These are phyloP conservation scores for Crocidura indochinensis DNA, from an alignment of 2,797 vertebrate genomes.

Conservation along the genomic window DNA sequence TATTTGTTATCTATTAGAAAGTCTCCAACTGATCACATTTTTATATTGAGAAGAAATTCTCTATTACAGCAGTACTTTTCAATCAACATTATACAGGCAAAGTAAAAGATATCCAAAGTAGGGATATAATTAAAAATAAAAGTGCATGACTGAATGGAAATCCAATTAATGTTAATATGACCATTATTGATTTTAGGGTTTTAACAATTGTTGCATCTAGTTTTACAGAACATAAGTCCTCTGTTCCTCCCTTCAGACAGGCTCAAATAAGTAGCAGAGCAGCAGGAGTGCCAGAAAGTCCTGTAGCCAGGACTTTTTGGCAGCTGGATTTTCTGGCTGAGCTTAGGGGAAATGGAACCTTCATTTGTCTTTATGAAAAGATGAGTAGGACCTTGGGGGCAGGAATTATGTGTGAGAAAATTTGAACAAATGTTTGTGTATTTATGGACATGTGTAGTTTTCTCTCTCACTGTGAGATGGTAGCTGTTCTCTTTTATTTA, in stretches of 20 bases:
- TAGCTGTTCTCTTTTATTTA: not conserved
- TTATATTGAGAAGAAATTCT: conserved; percentile 30
- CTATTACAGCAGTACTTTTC: conserved; percentile 11
- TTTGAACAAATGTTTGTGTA: not conserved
- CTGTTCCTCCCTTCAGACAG: not conserved
- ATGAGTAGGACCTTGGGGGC: not conserved
- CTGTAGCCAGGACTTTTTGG: conserved; percentile 23
- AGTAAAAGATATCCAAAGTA: not conserved
- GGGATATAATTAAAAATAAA: conserved; percentile 30
- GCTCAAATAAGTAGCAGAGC: conserved; percentile 12
- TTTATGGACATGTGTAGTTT: not conserved
- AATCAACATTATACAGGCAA: not conserved
- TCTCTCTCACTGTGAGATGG: not conserved
- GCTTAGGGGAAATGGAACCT: conserved; percentile 31
- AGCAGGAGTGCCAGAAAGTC: not conserved
- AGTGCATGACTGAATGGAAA: not conserved
- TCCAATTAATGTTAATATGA: not conserved
- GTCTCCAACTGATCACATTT: not conserved
- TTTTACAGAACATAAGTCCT: not conserved
- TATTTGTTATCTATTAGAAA: not conserved
- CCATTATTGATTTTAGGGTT: not conserved
- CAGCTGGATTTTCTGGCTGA: conserved; percentile 50
- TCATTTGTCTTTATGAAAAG: conserved; percentile 43
- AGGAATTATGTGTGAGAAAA: conserved; percentile 47
- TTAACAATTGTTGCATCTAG: not conserved